Conservation (phyloP, 2,797 vertebrate species). For the Gymnocypris eckloni region DNA sequence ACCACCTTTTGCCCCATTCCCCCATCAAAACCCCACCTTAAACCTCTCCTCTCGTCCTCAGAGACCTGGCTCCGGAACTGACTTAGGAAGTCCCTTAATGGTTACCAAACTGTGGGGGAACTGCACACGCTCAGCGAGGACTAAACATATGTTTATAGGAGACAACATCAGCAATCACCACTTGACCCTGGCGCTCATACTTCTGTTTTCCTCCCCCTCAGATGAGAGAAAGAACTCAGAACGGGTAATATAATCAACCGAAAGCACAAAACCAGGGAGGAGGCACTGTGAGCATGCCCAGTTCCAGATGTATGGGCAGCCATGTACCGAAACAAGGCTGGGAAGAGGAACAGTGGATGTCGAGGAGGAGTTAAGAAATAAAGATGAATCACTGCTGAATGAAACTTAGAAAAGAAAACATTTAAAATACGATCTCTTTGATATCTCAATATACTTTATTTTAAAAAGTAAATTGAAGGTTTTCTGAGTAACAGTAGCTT, state of each 20-base stretch:
- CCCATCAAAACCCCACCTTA: slow-evolving; percentile 26
- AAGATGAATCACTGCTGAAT: slow-evolving; percentile 31
- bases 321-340: slow-evolving; percentile 72
- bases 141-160: slow-evolving; percentile 83
- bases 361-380: slow-evolving; percentile 64
- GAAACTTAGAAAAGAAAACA: neutral
- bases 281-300: slow-evolving; percentile 76
- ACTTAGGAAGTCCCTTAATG: slow-evolving; percentile 88
- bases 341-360: slow-evolving; percentile 65
- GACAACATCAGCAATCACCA: slow-evolving; percentile 83
- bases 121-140: slow-evolving; percentile 76
- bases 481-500: neutral
- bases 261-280: slow-evolving; percentile 82
- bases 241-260: slow-evolving; percentile 81
- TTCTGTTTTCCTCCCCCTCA: slow-evolving; percentile 61
- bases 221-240: slow-evolving; percentile 69
- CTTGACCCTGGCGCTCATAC: slow-evolving; percentile 81
- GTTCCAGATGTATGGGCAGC: slow-evolving; percentile 86
- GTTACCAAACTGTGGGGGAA: slow-evolving; percentile 87
- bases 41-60: slow-evolving; percentile 64
- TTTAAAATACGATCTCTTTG: neutral
- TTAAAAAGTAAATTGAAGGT: neutral
- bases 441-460: neutral
- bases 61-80: slow-evolving; percentile 79
- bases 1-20: slow-evolving; percentile 8